Conservation (phyloP, 1,140 invertebrate species). For the Daktulosphaira vitifoliae region DNA sequence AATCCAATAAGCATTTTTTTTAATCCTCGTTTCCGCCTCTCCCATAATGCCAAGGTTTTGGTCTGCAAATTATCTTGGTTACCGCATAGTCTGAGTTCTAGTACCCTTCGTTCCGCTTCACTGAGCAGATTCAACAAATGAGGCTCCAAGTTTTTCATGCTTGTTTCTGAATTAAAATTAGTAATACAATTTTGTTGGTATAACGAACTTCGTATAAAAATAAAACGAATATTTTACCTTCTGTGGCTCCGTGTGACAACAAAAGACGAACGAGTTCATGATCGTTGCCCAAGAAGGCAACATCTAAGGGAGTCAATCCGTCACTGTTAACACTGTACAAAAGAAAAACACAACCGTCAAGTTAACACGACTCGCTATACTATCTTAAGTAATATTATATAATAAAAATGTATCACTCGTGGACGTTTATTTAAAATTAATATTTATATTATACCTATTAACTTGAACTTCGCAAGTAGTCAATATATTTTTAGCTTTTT, state of each 20-base stretch:
- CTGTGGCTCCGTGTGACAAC: conserved; percentile 75
- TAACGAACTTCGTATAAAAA: too few relatives aligned
- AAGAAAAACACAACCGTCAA: neutral
- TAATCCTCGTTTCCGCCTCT: conserved; percentile 68
- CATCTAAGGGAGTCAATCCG: conserved; percentile 77
- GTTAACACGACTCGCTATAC: too few relatives aligned
- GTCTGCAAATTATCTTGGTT: conserved; percentile 44
- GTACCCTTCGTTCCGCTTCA: conserved; percentile 69
- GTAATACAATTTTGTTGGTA: too few relatives aligned
- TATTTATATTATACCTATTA: conserved; percentile 78
- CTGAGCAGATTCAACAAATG: conserved; percentile 64
- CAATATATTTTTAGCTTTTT: conserved; percentile 78
- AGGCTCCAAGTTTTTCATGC: conserved; percentile 57
- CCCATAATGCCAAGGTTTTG: conserved; percentile 78
- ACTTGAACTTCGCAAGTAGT: conserved; percentile 84
- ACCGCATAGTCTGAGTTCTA: conserved; percentile 62
- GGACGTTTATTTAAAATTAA: too few relatives aligned
- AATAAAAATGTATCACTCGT: too few relatives aligned
- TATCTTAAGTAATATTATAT: too few relatives aligned
- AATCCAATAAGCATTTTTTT: conserved; percentile 62
- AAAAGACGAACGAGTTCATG: conserved; percentile 77
- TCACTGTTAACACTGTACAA: conserved; percentile 68
- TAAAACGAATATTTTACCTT: conserved; percentile 67
- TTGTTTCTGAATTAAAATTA: conserved; percentile 47
- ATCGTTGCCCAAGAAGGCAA: conserved; percentile 82